phyloP scores from a whole-genome alignment of 1,140 invertebrate genomes.

The Popillia japonica region DNA sequence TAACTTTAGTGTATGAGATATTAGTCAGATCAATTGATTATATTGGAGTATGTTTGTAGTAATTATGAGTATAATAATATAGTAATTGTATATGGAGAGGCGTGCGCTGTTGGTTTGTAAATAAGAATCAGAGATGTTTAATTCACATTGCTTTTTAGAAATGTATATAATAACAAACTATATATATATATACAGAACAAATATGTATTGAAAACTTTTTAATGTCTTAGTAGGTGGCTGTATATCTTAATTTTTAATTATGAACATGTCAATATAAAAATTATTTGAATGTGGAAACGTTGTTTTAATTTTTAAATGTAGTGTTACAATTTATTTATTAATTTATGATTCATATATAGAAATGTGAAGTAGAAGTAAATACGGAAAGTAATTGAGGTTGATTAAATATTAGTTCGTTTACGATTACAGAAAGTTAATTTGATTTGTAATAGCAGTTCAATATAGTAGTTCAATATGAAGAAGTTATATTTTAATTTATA shows the following conservation, averaged over 20 bases:
- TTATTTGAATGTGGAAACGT: constrained; percentile 24
- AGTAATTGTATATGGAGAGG: constrained; percentile 21
- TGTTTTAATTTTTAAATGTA: constrained; percentile 14
- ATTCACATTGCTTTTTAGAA: constrained; percentile 33
- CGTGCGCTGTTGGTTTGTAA: constrained; percentile 28
- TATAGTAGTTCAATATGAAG: too few relatives aligned
- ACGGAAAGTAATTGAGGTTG: not conserved
- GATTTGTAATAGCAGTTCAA: too few relatives aligned
- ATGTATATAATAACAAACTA: constrained; percentile 36
- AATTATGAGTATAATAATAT: constrained; percentile 8
- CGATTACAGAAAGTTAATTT: too few relatives aligned
- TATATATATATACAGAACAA: constrained; percentile 9
- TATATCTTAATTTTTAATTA: constrained; percentile 39
- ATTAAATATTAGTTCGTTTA: not conserved
- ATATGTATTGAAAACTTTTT: constrained; percentile 32
- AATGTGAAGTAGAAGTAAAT: not conserved
- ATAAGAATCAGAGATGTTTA: constrained; percentile 28
- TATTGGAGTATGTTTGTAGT: constrained; percentile 7
- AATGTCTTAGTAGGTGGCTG: constrained; percentile 39
- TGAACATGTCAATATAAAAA: constrained; percentile 33
- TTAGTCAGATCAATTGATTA: constrained; percentile 7
- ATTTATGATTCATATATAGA: not conserved
- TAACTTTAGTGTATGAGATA: constrained; percentile 19
- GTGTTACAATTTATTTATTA: not conserved
- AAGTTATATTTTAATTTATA: too few relatives aligned